Evolutionary conservation across 1,140 invertebrate species (phyloP).

Genomic region (Sinonovacula constricta): DNA sequence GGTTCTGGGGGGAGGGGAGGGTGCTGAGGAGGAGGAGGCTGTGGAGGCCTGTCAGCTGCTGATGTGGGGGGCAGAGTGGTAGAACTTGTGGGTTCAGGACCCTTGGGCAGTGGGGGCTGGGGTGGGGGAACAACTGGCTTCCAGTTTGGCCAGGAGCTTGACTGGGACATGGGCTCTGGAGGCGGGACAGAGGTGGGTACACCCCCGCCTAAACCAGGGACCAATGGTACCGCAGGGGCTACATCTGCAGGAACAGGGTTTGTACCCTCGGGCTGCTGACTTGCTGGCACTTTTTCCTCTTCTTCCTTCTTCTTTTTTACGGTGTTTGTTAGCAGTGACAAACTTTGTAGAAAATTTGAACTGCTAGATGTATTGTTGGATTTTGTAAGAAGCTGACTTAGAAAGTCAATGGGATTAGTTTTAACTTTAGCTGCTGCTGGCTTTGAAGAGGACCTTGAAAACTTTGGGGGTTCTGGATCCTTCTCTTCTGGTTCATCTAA

Average conservation of each 20-base stretch:
- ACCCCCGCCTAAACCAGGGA: too few relatives aligned
- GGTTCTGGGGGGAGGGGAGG: slow-evolving; percentile 19
- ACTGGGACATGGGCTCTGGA: slow-evolving; percentile 17
- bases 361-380: slow-evolving; percentile 44
- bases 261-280: background rate
- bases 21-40: slow-evolving; percentile 5
- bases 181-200: slow-evolving; percentile 14
- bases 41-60: slow-evolving; percentile 2
- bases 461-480: slow-evolving; percentile 1
- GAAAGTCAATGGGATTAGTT: slow-evolving; percentile 73
- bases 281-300: background rate
- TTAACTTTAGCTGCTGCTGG: slow-evolving; percentile 39
- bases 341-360: slow-evolving; percentile 69
- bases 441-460: background rate
- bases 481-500: slow-evolving; percentile 48
- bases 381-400: slow-evolving; percentile 71
- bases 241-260: slow-evolving; percentile 14
- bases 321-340: slow-evolving; percentile 60
- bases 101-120: slow-evolving; percentile 19
- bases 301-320: slow-evolving; percentile 56
- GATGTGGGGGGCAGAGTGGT: slow-evolving; percentile 18
- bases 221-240: background rate
- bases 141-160: slow-evolving; percentile 37
- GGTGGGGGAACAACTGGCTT: slow-evolving; percentile 13
- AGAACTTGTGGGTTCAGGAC: slow-evolving; percentile 28